phyloP scores from a whole-genome alignment of 2,888 invertebrate genomes.

The Polydrusus cervinus region DNA sequence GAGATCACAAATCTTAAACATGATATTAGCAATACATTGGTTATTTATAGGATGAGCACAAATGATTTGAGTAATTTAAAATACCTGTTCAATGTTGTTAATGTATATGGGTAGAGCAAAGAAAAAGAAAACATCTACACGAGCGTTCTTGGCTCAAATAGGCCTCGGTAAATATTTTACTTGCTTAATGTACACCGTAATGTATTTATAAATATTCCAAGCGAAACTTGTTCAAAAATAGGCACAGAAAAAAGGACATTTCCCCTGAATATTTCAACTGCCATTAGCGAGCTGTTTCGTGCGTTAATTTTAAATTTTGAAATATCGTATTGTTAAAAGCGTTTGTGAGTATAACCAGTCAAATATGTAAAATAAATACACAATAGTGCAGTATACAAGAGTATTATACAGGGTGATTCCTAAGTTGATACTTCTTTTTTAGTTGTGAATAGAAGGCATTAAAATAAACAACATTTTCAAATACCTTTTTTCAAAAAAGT shows the following conservation, averaged over 20 bases:
- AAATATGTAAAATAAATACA: slow-evolving; percentile 13
- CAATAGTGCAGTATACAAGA: neutral
- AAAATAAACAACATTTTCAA: no score
- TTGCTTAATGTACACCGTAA: slow-evolving; percentile 44
- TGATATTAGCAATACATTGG: no score
- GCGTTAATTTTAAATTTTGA: slow-evolving; percentile 22
- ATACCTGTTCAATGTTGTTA: neutral
- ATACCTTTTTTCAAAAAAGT: no score
- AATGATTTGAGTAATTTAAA: neutral
- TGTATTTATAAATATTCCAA: slow-evolving; percentile 46
- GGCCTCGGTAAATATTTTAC: slow-evolving; percentile 49
- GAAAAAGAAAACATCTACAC: slow-evolving; percentile 32
- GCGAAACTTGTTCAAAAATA: slow-evolving; percentile 40
- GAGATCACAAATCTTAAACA: no score
- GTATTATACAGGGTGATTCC: no score
- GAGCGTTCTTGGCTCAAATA: slow-evolving; percentile 35
- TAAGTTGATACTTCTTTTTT: no score
- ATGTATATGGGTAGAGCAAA: slow-evolving; percentile 14
- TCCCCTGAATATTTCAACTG: slow-evolving; percentile 28
- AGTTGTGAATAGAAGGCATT: no score
- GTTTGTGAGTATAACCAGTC: neutral
- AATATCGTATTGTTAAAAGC: slow-evolving; percentile 26
- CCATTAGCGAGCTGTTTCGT: slow-evolving; percentile 26
- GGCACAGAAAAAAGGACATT: slow-evolving; percentile 34
- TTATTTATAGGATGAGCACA: no score